A percentile compares a stretch with the other conserved stretches of the same genome.
phyloP scores from a whole-genome alignment of 2,113 vertebrate genomes.

The Scolopax mira region DNA sequence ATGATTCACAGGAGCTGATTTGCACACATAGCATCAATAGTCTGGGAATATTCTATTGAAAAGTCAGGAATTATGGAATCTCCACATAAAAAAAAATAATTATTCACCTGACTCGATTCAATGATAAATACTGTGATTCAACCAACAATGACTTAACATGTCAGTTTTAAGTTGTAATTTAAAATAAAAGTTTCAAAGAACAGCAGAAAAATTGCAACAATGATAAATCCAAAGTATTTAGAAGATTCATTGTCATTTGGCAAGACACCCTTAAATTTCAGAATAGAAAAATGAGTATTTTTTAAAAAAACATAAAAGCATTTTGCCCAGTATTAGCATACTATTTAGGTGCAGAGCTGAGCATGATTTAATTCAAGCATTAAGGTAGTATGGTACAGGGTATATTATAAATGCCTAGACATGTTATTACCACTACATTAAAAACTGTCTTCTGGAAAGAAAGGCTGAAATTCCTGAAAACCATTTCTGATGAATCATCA shows the following conservation, averaged over 20 bases:
- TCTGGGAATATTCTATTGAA: background rate
- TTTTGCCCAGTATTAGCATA: background rate
- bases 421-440: background rate
- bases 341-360: background rate
- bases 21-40: background rate
- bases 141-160: background rate
- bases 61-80: background rate
- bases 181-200: background rate
- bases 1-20: background rate
- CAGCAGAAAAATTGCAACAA: background rate
- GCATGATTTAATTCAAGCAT: background rate
- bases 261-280: background rate
- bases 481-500: conserved; percentile 15
- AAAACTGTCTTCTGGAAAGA: background rate
- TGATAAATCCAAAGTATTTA: background rate
- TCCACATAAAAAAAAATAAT: background rate
- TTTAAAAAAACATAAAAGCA: background rate
- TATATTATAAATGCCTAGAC: background rate
- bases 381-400: background rate
- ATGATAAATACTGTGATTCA: background rate
- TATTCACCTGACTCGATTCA: background rate
- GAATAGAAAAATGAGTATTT: background rate
- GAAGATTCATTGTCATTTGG: background rate
- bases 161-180: background rate
- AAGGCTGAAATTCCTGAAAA: background rate